Percentiles rank a stretch among this genome's conserved stretches.
Conservation (phyloP, 2,888 invertebrate genomes). For the Scaptomyza tumidula region DNA sequence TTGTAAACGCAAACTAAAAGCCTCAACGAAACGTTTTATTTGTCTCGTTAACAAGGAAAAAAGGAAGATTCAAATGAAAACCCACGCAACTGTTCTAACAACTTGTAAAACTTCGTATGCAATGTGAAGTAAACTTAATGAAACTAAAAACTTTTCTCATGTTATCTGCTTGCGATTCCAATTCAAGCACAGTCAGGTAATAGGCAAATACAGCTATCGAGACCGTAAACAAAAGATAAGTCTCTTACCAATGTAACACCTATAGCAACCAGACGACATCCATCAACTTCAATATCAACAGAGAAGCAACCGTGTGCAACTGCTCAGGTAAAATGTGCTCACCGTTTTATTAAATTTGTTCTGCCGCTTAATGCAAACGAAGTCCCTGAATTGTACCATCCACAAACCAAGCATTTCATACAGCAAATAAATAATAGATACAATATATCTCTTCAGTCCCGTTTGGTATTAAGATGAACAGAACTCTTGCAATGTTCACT, state of each 20-base stretch:
- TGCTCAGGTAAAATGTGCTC: conserved; percentile 46
- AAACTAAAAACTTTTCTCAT: conserved; percentile 26
- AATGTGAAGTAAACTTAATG: conserved; percentile 17
- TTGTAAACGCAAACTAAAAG: conserved; percentile 5
- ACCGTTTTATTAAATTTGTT: conserved; percentile 68
- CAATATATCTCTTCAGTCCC: neutral
- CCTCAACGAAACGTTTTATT: neutral
- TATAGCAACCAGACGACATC: conserved; percentile 42
- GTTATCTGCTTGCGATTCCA: conserved; percentile 32
- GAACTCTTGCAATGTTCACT: neutral
- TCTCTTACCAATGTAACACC: conserved; percentile 18
- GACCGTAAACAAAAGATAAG: neutral
- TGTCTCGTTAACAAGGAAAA: conserved; percentile 11
- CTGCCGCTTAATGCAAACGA: conserved; percentile 31
- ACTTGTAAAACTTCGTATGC: neutral
- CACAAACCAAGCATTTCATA: neutral
- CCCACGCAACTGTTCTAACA: neutral
- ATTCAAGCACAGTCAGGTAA: neutral
- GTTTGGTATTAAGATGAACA: neutral
- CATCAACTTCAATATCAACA: conserved; percentile 66
- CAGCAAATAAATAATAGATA: conserved; percentile 3
- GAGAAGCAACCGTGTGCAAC: conserved; percentile 36
- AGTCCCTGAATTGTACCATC: conserved; percentile 1
- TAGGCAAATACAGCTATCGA: conserved; percentile 4
- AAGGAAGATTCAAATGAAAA: conserved; percentile 21